Evolutionary conservation across 2,113 vertebrate genomes (phyloP).

Genomic region (Murina feae): DNA sequence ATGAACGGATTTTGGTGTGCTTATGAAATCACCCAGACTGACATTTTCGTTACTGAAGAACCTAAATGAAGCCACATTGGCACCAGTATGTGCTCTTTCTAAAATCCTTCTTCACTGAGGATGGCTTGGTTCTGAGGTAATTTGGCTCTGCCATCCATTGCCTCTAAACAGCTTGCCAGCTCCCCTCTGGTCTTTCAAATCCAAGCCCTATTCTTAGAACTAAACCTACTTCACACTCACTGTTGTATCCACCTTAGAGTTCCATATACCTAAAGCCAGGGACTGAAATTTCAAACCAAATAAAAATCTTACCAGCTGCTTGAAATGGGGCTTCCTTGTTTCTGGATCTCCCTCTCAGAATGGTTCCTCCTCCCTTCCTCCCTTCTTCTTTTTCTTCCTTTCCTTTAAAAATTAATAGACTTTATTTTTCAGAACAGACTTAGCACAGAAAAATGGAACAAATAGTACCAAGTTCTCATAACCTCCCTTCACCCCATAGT

Average conservation of each 20-base stretch:
- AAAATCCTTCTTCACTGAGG: background rate
- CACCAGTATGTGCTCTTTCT: accelerated
- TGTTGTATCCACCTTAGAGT: background rate
- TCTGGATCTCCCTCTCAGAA: background rate
- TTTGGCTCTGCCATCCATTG: background rate
- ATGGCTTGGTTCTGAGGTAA: background rate
- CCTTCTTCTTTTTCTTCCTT: background rate
- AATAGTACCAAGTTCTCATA: background rate
- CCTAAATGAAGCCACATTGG: background rate
- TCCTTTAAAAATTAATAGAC: background rate
- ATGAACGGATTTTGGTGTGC: background rate
- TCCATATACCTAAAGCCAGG: background rate
- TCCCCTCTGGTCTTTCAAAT: background rate
- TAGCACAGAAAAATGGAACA: background rate
- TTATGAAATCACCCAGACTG: background rate
- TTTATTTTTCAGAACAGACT: background rate
- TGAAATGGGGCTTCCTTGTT: background rate
- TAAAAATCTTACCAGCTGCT: background rate
- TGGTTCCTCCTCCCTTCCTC: background rate
- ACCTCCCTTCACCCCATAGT: background rate
- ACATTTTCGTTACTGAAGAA: background rate
- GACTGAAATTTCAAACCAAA: background rate
- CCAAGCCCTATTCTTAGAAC: background rate
- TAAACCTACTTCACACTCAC: background rate
- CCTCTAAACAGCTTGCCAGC: background rate